phyloP scores from a whole-genome alignment of 2,797 vertebrate species.

The Poecilia wingei region DNA sequence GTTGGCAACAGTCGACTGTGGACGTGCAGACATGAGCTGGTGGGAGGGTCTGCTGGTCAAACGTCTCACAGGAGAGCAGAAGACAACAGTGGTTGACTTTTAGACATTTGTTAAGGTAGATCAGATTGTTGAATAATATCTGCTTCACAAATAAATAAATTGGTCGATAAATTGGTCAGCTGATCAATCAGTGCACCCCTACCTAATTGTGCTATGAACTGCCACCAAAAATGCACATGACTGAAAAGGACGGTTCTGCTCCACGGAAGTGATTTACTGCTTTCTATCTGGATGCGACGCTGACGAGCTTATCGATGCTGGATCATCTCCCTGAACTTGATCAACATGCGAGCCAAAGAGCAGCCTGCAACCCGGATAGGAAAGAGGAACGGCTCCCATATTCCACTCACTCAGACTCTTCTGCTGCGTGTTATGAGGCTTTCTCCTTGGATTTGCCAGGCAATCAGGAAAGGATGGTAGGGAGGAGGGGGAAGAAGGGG shows the following conservation, averaged over 20 bases:
- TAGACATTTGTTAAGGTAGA: too few species aligned
- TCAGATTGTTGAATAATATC: too few species aligned
- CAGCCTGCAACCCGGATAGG: constrained; percentile 9
- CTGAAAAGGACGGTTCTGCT: neutral
- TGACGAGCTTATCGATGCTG: constrained; percentile 9
- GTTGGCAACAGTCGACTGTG: too few species aligned
- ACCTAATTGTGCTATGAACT: too few species aligned
- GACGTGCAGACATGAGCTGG: too few species aligned
- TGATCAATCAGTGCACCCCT: too few species aligned
- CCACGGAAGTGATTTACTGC: neutral
- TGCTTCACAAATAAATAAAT: too few species aligned
- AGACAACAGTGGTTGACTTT: too few species aligned
- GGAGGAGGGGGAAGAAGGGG: neutral
- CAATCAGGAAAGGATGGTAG: constrained; percentile 26
- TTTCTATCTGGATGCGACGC: constrained; percentile 12
- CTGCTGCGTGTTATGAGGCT: constrained; percentile 28
- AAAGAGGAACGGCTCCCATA: neutral
- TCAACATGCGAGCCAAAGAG: constrained; percentile 14
- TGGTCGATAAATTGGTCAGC: too few species aligned
- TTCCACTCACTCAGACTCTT: constrained; percentile 12
- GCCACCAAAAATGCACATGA: neutral
- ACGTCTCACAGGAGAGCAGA: too few species aligned
- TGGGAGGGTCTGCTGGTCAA: too few species aligned
- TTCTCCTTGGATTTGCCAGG: constrained; percentile 47
- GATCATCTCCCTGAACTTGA: constrained; percentile 25